Evolutionary conservation across 2,888 invertebrate genomes (phyloP).

Genomic region (Ethmia dodecea): DNA sequence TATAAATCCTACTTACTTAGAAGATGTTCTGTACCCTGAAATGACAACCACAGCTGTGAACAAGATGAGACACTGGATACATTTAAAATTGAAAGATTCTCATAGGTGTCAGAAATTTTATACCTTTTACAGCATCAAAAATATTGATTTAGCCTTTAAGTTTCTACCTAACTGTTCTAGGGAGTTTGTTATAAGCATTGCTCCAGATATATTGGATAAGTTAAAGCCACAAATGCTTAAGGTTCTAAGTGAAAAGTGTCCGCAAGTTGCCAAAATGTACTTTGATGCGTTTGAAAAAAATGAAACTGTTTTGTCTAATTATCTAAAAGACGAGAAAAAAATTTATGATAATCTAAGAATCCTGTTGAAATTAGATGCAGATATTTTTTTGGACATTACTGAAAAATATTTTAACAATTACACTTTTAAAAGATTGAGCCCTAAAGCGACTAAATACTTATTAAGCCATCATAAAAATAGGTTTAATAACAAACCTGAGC

Average conservation of each 20-base stretch:
- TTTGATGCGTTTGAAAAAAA: conserved; percentile 33
- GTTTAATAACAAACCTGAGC: conserved; percentile 24
- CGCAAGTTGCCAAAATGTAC: conserved; percentile 34
- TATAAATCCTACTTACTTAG: conserved; percentile 45
- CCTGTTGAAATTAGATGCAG: conserved; percentile 35
- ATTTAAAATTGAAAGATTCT: conserved; percentile 30
- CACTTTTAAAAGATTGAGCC: conserved; percentile 13
- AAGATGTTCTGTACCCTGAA: conserved; percentile 38
- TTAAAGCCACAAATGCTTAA: conserved; percentile 37
- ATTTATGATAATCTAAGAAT: conserved; percentile 34
- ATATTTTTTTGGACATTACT: conserved; percentile 23
- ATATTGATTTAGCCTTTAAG: conserved; percentile 35
- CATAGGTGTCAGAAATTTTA: conserved; percentile 41
- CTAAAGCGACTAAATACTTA: conserved; percentile 21
- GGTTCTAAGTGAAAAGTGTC: conserved; percentile 38
- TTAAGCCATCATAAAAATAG: conserved; percentile 22
- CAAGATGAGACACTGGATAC: conserved; percentile 46
- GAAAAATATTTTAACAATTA: conserved; percentile 22
- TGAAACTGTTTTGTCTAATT: conserved; percentile 21
- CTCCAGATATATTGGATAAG: conserved; percentile 30
- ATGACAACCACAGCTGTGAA: conserved; percentile 44
- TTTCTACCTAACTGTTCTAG: conserved; percentile 38
- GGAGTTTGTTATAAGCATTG: conserved; percentile 32
- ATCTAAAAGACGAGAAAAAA: conserved; percentile 19
- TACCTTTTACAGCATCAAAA: conserved; percentile 30